Evolutionary conservation across 2,113 vertebrate genomes (phyloP).

Genomic region (Istiophorus platypterus): DNA sequence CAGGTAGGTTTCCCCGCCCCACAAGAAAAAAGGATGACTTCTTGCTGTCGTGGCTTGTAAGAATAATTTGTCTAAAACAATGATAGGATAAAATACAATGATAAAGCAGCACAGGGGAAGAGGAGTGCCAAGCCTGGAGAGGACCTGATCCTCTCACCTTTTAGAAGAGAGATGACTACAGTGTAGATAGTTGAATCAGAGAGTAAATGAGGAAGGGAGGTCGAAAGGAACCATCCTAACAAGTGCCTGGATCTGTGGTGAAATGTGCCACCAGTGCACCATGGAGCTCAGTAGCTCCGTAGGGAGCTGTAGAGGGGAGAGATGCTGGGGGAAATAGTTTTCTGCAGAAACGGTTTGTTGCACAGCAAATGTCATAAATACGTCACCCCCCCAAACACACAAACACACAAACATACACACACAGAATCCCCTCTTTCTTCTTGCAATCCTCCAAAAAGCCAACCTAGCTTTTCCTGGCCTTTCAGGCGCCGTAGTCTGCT

Average conservation of each 20-base stretch:
- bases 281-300: slow-evolving; percentile 10
- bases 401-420: no score
- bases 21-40: background rate
- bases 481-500: slow-evolving; percentile 28
- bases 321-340: slow-evolving; percentile 17
- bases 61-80: slow-evolving; percentile 23
- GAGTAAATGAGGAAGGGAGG: slow-evolving; percentile 27
- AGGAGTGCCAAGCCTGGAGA: background rate
- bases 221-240: slow-evolving; percentile 32
- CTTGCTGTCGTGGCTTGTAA: background rate
- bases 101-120: background rate
- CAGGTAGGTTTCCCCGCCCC: background rate
- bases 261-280: slow-evolving; percentile 44
- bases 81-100: slow-evolving; percentile 15
- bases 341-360: slow-evolving; percentile 31
- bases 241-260: slow-evolving; percentile 48
- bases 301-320: slow-evolving; percentile 5
- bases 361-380: slow-evolving; percentile 55
- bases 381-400: background rate
- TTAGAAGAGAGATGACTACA: slow-evolving; percentile 42
- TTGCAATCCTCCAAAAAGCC: slow-evolving; percentile 31
- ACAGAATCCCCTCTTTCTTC: background rate
- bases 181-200: slow-evolving; percentile 37
- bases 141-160: slow-evolving; percentile 10
- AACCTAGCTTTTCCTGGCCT: slow-evolving; percentile 60